phyloP scores from a whole-genome alignment of 2,888 invertebrate species.

The Nemoura dubitans region DNA sequence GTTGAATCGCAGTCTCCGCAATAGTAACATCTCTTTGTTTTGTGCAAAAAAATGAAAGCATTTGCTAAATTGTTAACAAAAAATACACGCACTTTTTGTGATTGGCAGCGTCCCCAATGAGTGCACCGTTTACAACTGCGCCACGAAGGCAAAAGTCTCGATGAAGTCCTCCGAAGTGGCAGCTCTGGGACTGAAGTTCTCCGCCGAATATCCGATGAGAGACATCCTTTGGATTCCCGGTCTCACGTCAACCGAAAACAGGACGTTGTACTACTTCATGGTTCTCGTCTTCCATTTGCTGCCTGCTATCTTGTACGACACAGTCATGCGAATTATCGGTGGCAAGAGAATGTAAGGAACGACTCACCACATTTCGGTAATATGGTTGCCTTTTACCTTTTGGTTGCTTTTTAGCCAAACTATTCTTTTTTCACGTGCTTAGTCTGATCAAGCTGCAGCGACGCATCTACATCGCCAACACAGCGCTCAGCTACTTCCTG shows the following conservation, averaged over 20 bases:
- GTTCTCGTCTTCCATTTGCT: slow-evolving; percentile 78
- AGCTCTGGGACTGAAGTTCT: background rate
- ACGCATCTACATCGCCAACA: slow-evolving; percentile 78
- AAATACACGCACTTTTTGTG: too few relatives aligned
- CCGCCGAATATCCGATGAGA: slow-evolving; percentile 70
- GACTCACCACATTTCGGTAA: background rate
- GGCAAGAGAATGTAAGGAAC: slow-evolving; percentile 73
- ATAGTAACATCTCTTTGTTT: too few relatives aligned
- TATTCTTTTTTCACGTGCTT: slow-evolving; percentile 42
- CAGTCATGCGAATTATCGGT: slow-evolving; percentile 70
- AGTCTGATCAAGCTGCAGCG: slow-evolving; percentile 83
- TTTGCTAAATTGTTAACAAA: too few relatives aligned
- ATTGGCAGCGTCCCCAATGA: background rate
- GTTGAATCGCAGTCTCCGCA: too few relatives aligned
- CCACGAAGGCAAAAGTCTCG: background rate
- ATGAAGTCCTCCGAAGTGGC: background rate
- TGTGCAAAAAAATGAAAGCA: too few relatives aligned
- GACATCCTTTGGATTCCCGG: slow-evolving; percentile 75
- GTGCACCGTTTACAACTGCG: background rate
- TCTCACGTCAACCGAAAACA: slow-evolving; percentile 67
- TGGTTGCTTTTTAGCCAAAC: too few relatives aligned
- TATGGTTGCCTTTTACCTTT: background rate
- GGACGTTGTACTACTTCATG: slow-evolving; percentile 71
- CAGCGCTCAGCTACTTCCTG: slow-evolving; percentile 77
- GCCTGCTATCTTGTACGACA: slow-evolving; percentile 81